phyloP scores from a whole-genome alignment of 2,888 invertebrate genomes.

The Hetaerina titia region DNA sequence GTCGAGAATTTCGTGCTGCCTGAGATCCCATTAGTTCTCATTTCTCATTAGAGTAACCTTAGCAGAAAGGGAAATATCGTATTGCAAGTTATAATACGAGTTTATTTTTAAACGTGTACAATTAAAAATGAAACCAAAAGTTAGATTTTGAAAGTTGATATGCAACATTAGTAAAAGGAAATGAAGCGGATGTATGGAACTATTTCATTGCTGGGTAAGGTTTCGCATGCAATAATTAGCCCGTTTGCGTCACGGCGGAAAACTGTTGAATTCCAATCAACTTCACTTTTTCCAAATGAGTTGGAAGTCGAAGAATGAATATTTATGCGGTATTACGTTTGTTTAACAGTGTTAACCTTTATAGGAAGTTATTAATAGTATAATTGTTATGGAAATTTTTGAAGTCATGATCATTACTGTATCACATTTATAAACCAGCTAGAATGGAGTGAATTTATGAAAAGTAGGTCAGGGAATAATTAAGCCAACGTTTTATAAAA shows the following conservation, averaged over 20 bases:
- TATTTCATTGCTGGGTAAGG: background rate
- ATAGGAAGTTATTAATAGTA: background rate
- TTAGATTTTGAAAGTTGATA: background rate
- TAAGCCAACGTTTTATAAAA: background rate
- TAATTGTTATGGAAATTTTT: background rate
- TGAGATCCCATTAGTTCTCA: background rate
- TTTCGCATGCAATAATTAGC: background rate
- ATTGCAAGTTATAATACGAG: background rate
- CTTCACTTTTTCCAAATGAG: background rate
- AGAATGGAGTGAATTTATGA: background rate
- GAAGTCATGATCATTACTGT: background rate
- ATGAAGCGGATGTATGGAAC: background rate
- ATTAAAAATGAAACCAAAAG: background rate
- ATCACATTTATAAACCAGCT: background rate
- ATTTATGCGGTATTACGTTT: background rate
- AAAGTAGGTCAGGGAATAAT: constrained; percentile 27
- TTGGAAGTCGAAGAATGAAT: background rate
- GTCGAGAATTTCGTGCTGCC: background rate
- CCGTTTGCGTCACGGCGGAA: background rate
- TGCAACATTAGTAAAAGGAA: background rate
- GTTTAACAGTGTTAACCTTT: background rate
- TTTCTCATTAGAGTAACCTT: background rate
- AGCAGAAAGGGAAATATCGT: background rate
- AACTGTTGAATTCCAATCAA: background rate
- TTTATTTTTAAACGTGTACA: background rate